phyloP scores from a whole-genome alignment of 2,113 vertebrate species.

The Edolisoma coerulescens region DNA sequence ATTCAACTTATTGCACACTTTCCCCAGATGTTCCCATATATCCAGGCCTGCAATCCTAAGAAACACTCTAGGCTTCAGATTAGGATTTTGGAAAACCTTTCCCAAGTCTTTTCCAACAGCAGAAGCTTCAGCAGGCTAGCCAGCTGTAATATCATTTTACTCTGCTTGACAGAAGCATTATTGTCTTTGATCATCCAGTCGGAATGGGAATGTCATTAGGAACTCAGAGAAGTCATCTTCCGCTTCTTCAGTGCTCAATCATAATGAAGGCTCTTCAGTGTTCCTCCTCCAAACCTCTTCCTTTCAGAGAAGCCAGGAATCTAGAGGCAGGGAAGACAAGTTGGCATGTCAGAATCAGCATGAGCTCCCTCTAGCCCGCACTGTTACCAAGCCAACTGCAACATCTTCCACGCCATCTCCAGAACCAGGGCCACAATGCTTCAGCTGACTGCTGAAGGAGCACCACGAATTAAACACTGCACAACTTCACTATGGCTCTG shows the following conservation, averaged over 20 bases:
- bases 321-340: conserved; percentile 70
- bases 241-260: conserved; percentile 71
- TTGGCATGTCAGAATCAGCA: neutral
- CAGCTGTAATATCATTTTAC: neutral
- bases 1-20: conserved; percentile 35
- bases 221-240: neutral
- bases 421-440: neutral
- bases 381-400: neutral
- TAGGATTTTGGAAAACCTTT: neutral
- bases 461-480: neutral
- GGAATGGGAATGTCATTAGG: neutral
- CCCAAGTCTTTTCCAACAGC: neutral
- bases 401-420: accelerated
- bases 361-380: neutral
- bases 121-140: neutral
- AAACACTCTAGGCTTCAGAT: neutral
- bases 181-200: neutral
- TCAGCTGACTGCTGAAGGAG: neutral
- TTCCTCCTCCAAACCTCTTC: conserved; percentile 83
- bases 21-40: conserved; percentile 25
- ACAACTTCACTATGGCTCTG: neutral
- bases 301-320: conserved; percentile 89
- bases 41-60: conserved; percentile 14
- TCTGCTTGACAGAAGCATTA: neutral
- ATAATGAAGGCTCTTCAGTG: conserved; percentile 89